Evolutionary conservation across 2,113 vertebrate species (phyloP), one percentile per base, ranked within the genome.

Genomic region (Neodontobutis hainanensis): DNA sequence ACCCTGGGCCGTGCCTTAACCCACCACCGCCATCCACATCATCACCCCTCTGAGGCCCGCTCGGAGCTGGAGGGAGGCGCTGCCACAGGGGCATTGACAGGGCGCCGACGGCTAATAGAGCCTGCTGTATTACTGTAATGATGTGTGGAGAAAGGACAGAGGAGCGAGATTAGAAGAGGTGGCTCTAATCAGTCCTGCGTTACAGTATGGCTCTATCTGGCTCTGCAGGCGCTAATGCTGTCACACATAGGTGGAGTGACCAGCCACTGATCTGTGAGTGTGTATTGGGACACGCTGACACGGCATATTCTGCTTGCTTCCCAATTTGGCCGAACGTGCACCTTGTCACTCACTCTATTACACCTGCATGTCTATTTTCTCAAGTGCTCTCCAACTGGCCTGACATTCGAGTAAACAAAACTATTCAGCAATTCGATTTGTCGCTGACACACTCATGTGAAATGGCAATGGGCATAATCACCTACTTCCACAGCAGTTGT

Each of bases 41-140:
- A 80, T 66, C 85, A 72, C 46, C 68, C 80, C 81, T 83, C 80
- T 2, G 57, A 78, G 79, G 80, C 68, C 73, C 42, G 61, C 71
- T 58, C 6, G 8, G 60, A 70, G 67, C 46, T 73, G 77, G 68
- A 62, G 70, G 68, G 66, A 70, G 70, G 77, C 12, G 27, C 68
- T 9, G 59, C 50, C 52, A 35, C 68, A 27, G 67, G 73, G 82
- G 65, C 65, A 70, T 32, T 53, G 85, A 55, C 71, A 53, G 68
- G 85, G 71, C 71, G 78, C 78, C 78, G 75, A 60, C 83, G 85
- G 77, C 85, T 92, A 92, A 90, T 91, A 90, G 86, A 90, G 87
- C 88, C 80, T 89, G 83, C 81, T 65, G 78, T 88, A 90, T 91
- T 89, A 87, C 86, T 65, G 84, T 89, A 90, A 89, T 89, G 87